A percentile compares a stretch with the other conserved stretches of the same genome.
Conservation (phyloP, 2,797 vertebrate genomes). For the Pseudomugil tenellus region DNA sequence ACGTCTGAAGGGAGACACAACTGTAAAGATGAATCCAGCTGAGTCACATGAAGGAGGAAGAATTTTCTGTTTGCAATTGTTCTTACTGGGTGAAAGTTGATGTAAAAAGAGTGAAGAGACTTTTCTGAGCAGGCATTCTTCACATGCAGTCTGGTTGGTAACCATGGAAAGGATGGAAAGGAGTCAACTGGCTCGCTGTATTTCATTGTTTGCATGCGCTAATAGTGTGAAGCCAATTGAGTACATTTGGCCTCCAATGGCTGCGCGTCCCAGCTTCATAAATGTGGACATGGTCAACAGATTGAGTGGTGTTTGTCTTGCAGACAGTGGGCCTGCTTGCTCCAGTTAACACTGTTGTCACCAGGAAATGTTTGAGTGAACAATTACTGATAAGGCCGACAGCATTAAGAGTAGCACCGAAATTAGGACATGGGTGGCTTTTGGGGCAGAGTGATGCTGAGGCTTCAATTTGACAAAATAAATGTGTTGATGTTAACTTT, state of each 20-base stretch:
- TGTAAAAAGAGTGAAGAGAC: neutral
- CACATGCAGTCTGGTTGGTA: slow-evolving; percentile 42
- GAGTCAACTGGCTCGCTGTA: slow-evolving; percentile 36
- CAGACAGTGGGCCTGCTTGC: slow-evolving; percentile 58
- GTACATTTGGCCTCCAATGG: slow-evolving; percentile 73
- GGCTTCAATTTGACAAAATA: slow-evolving; percentile 1
- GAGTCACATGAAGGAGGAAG: neutral
- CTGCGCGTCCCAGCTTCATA: slow-evolving; percentile 70
- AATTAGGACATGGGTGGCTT: slow-evolving; percentile 17
- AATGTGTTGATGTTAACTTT: neutral
- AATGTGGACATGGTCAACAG: slow-evolving; percentile 75
- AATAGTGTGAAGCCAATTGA: slow-evolving; percentile 81
- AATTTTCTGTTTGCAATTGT: neutral
- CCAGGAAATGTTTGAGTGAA: slow-evolving; percentile 80
- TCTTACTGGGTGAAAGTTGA: neutral
- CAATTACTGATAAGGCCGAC: slow-evolving; percentile 72
- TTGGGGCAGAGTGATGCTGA: neutral
- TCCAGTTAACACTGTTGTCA: slow-evolving; percentile 79
- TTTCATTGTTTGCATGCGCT: slow-evolving; percentile 75
- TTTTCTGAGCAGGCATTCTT: slow-evolving; percentile 23
- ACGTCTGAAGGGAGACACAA: slow-evolving; percentile 43
- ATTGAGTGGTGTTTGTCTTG: slow-evolving; percentile 79
- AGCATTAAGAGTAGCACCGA: slow-evolving; percentile 30
- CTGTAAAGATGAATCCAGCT: slow-evolving; percentile 12
- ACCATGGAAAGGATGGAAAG: slow-evolving; percentile 68